Base-by-base conservation (phyloP, 2,888 invertebrate species). In the Lithosia quadra region DNA sequence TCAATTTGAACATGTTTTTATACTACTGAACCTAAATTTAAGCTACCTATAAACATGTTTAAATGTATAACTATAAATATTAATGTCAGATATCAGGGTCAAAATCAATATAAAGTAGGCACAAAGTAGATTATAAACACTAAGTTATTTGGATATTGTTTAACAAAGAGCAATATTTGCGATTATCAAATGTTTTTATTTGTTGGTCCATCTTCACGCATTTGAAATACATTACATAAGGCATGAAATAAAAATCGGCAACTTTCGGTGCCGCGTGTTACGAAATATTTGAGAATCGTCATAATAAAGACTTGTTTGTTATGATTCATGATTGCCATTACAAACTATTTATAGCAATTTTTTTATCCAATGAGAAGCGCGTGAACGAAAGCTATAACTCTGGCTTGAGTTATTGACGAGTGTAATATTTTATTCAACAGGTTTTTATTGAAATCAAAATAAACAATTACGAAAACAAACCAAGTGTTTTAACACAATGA, bases 271-370 rank as follows among this genome's bases (percentile, higher is more conserved):
- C n/a, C n/a, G 49, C 9, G n/a, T 49, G 18, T 43, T 49, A 49
- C 49, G 49, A 49, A 49, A 49, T n/a, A 15, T 49, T 2, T n/a
- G n/a, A 2, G 49, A n/a, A 7, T n/a, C 49, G 49, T 49, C 49
- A 13, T 22, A 24, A 11, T 43, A 18, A 15, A 24, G 24, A 28
- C 56, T 56, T 56, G 28, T 56, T 56, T 56, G 24, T 56, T 56
- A 56, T 56, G 56, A 56, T 28, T 56, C 24, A 56, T 56, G 24
- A 11, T 24, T 24, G 24, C 56, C n/a, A 49, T n/a, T 49, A 49
- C 24, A 56, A 24, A 56, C 56, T 56, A 56, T 56, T 56, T 56
- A 28, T 56, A 56, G 56, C 56, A 56, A 15, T 7, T 28, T 18
- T 4, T 1, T 7, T 24, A 7, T 56, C 24, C 4, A 24, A 56